These are phyloP conservation scores for Myiagra hebetior DNA, from an alignment of 2,113 vertebrate species.

Conservation along the genomic window DNA sequence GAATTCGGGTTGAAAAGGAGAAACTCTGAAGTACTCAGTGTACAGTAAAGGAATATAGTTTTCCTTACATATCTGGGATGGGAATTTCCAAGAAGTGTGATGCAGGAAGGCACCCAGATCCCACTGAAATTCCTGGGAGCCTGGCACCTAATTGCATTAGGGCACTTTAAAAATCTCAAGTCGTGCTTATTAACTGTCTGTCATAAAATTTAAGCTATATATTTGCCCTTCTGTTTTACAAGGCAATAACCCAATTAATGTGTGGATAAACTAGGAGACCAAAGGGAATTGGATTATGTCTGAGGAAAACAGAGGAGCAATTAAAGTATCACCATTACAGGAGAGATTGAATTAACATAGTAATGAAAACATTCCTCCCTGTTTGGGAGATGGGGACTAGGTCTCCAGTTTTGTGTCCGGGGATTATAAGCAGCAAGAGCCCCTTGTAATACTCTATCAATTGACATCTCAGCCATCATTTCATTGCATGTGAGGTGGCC, in stretches of 20 bases:
- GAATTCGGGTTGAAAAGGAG: constrained; percentile 18
- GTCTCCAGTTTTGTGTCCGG: background rate
- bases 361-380: constrained; percentile 46
- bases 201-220: constrained; percentile 61
- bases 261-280: constrained; percentile 60
- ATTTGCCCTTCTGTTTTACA: constrained; percentile 61
- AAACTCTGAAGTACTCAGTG: background rate
- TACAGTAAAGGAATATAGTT: background rate
- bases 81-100: constrained; percentile 5
- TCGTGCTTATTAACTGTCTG: constrained; percentile 44
- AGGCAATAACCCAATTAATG: constrained; percentile 67
- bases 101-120: background rate
- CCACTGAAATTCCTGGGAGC: background rate
- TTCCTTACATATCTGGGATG: background rate
- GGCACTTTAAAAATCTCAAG: background rate
- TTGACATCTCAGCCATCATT: background rate
- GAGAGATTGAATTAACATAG: constrained; percentile 64
- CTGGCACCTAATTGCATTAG: constrained; percentile 16
- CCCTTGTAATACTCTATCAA: background rate
- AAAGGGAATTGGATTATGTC: constrained; percentile 69
- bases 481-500: background rate
- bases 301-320: constrained; percentile 64
- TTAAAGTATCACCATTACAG: constrained; percentile 56
- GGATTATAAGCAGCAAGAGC: background rate
- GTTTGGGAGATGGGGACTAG: background rate